Conservation (phyloP, 2,113 vertebrate species). For the Caranx melampygus region DNA sequence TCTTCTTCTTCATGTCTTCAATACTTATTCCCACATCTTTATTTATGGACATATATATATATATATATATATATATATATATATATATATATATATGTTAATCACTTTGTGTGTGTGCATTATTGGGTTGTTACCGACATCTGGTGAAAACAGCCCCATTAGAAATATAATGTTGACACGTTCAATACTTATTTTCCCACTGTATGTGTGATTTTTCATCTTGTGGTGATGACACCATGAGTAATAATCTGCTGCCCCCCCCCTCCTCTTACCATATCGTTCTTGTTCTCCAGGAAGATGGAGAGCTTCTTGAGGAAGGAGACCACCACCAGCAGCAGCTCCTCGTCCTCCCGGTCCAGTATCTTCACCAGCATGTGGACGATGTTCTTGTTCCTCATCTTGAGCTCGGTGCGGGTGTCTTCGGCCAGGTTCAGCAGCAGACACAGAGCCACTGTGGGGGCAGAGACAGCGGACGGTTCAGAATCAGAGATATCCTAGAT, state of each 20-base stretch:
- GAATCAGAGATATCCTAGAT: neutral
- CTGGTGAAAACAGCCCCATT: no score
- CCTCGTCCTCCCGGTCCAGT: conserved; percentile 90
- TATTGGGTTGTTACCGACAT: no score
- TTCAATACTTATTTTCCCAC: no score
- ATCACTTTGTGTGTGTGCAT: no score
- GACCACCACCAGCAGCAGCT: conserved; percentile 92
- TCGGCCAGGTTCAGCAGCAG: conserved; percentile 95
- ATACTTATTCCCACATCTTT: no score
- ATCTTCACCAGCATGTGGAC: conserved; percentile 94
- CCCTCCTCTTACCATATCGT: conserved; percentile 90
- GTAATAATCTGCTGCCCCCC: neutral
- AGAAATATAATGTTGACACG: no score
- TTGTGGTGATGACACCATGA: neutral
- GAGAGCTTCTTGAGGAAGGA: conserved; percentile 98
- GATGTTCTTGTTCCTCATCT: conserved; percentile 97
- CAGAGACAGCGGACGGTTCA: neutral
- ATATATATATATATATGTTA: no score
- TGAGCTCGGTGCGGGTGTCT: conserved; percentile 92
- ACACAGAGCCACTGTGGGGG: conserved; percentile 87
- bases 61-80: no score
- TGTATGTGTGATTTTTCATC: neutral
- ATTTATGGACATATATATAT: no score
- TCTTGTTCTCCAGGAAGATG: conserved; percentile 97
- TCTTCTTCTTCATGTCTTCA: no score